phyloP scores from a whole-genome alignment of 2,797 vertebrate species.

The Bradypodion ventrale region DNA sequence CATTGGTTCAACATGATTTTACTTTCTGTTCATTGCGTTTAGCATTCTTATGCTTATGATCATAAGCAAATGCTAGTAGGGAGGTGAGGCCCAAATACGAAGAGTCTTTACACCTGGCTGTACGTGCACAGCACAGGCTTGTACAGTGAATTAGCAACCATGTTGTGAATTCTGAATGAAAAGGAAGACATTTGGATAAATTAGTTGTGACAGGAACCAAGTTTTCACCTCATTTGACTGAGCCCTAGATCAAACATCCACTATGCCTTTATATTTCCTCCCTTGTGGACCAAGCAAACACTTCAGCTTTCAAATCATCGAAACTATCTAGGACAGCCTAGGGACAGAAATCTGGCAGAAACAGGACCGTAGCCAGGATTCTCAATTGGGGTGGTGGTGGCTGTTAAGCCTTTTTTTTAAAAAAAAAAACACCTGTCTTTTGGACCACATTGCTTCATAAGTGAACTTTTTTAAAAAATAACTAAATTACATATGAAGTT shows the following conservation, averaged over 20 bases:
- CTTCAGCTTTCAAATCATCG: conserved; percentile 58
- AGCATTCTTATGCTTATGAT: background rate
- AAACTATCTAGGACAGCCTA: conserved; percentile 56
- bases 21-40: background rate
- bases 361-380: no score
- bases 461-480: conserved; percentile 53
- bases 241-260: conserved; percentile 37
- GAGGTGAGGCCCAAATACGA: background rate
- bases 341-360: background rate
- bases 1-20: background rate
- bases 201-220: background rate
- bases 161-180: background rate
- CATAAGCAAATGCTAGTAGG: no score
- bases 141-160: background rate
- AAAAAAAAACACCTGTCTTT: conserved; percentile 57
- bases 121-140: background rate
- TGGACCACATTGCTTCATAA: conserved; percentile 52
- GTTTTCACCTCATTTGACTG: conserved; percentile 34
- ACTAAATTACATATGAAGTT: conserved; percentile 42
- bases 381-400: no score
- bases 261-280: conserved; percentile 43
- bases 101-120: background rate
- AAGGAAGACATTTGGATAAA: conserved; percentile 18
- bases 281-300: conserved; percentile 58
- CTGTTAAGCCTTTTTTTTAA: no score